Percentiles rank a stretch among this genome's conserved stretches.
phyloP scores from a whole-genome alignment of 92 coral and sea anemone genomes.

The Diadumene lineata region DNA sequence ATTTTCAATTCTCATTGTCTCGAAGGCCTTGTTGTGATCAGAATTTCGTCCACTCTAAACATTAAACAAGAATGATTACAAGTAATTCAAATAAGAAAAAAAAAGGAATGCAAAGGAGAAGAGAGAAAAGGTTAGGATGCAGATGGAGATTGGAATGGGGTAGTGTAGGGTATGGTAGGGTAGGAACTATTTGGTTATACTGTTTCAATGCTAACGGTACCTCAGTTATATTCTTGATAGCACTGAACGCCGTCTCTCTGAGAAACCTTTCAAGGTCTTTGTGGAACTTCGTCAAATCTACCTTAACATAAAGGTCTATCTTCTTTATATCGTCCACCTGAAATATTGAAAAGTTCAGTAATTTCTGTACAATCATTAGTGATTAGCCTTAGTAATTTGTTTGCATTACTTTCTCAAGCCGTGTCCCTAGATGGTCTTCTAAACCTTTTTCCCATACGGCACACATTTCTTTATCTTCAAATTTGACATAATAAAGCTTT shows the following conservation, averaged over 20 bases:
- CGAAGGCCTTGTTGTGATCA: constrained; percentile 43
- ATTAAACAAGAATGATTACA: constrained; percentile 6
- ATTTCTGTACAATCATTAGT: too few relatives aligned
- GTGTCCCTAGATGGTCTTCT: neutral
- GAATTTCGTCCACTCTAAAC: constrained; percentile 20
- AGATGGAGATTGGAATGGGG: too few relatives aligned
- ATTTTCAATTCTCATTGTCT: constrained; percentile 19
- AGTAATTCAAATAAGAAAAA: too few relatives aligned
- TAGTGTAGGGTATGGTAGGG: too few relatives aligned
- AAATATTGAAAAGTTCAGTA: neutral
- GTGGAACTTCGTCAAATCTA: neutral
- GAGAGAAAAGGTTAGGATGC: neutral
- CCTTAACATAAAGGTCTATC: constrained; percentile 22
- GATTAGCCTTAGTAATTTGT: neutral
- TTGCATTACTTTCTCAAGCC: neutral
- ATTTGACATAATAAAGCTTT: neutral
- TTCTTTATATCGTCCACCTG: constrained; percentile 34
- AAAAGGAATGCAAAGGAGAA: neutral
- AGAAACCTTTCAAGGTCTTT: constrained; percentile 1
- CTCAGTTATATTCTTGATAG: constrained; percentile 18
- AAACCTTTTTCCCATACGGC: neutral
- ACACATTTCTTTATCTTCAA: neutral
- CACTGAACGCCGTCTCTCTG: constrained; percentile 25
- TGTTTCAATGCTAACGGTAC: too few relatives aligned
- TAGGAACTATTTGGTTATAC: too few relatives aligned